Conservation (phyloP, 92 coral and sea anemone species). For the Micromussa lordhowensis region DNA sequence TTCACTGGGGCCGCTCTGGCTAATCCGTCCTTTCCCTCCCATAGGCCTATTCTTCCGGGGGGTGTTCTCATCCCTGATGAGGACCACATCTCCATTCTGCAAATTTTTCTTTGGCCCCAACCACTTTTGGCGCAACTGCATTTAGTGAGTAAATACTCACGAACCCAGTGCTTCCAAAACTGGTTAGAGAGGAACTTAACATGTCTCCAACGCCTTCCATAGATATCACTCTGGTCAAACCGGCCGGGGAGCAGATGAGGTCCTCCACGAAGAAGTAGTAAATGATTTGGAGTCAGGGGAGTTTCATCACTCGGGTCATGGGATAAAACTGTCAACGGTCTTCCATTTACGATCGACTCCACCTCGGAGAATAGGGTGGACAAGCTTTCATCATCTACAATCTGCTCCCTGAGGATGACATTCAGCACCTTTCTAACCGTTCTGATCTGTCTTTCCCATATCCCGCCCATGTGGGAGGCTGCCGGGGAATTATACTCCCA, state of each 20-base stretch:
- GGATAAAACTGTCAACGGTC: constrained; percentile 31
- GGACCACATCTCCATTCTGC: background rate
- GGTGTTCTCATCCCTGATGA: constrained; percentile 23
- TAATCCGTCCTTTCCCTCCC: constrained; percentile 23
- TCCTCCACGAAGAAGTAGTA: constrained; percentile 26
- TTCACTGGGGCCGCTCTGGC: no score
- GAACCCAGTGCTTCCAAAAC: constrained; percentile 16
- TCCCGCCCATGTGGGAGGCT: constrained; percentile 36
- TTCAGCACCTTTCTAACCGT: constrained; percentile 36
- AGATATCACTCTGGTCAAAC: constrained; percentile 4
- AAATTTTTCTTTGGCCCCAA: background rate
- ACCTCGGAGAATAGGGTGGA: constrained; percentile 36
- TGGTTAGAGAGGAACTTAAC: constrained; percentile 11
- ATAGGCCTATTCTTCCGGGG: constrained; percentile 10
- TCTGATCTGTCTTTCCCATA: constrained; percentile 38
- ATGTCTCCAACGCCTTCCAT: constrained; percentile 23
- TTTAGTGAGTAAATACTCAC: constrained; percentile 4
- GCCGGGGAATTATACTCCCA: constrained; percentile 24
- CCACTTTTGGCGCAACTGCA: constrained; percentile 20
- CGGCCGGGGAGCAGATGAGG: background rate
- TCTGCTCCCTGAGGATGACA: constrained; percentile 12
- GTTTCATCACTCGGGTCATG: constrained; percentile 32
- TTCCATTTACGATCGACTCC: constrained; percentile 35
- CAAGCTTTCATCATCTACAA: constrained; percentile 32
- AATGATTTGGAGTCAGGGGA: constrained; percentile 26